Evolutionary conservation across 2,888 invertebrate genomes (phyloP).

Genomic region (Scrobipalpa atriplicella): DNA sequence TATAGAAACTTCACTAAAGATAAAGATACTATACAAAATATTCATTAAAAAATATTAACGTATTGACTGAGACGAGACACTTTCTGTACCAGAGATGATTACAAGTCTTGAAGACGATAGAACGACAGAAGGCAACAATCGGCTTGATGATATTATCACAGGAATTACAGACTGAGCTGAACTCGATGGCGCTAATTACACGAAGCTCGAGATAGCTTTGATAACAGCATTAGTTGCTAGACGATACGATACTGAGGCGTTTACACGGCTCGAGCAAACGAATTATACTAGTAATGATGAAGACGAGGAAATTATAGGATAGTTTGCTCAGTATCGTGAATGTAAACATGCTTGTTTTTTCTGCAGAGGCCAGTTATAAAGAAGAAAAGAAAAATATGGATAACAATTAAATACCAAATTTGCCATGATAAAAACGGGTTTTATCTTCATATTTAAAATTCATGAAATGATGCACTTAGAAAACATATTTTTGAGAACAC

Average conservation of each 20-base stretch:
- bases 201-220: conserved; percentile 8
- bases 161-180: conserved; percentile 14
- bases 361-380: too few species aligned
- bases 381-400: too few species aligned
- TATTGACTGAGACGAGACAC: neutral
- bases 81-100: neutral
- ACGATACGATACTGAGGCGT: neutral
- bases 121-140: neutral
- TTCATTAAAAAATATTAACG: too few species aligned
- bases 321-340: too few species aligned
- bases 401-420: too few species aligned
- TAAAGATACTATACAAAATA: too few species aligned
- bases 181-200: conserved; percentile 3
- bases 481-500: too few species aligned
- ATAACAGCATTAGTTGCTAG: neutral
- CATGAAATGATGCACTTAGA: too few species aligned
- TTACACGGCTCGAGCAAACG: conserved; percentile 5
- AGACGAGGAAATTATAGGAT: neutral
- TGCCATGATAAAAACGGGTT: too few species aligned
- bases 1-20: too few species aligned
- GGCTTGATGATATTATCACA: conserved; percentile 7
- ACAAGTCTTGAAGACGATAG: neutral
- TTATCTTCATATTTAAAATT: too few species aligned
- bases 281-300: neutral
- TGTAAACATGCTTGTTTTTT: too few species aligned